phyloP scores from a whole-genome alignment of 2,113 vertebrate species.

The mouse (Mus musculus) region DNA sequence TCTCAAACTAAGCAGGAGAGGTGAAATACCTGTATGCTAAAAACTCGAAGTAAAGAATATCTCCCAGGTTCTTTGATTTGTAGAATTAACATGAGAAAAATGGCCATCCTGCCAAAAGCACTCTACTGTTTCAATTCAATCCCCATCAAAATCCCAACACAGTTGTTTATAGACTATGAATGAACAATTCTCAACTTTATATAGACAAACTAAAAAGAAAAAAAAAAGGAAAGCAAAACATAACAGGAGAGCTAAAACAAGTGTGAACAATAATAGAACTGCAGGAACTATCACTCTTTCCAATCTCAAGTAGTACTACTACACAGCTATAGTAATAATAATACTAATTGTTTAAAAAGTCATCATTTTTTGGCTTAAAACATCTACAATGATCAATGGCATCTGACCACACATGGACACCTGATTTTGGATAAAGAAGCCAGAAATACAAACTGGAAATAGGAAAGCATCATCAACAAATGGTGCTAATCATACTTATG shows the following conservation, averaged over 20 bases:
- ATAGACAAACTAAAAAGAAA: neutral
- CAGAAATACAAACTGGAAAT: neutral
- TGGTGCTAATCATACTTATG: neutral
- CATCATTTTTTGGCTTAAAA: neutral
- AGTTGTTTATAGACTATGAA: neutral
- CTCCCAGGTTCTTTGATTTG: neutral
- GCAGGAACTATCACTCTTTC: neutral
- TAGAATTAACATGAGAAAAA: neutral
- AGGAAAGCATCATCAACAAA: neutral
- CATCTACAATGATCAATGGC: neutral
- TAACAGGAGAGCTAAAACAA: neutral
- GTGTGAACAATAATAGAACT: too few species aligned
- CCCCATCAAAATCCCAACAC: neutral
- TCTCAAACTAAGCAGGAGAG: neutral
- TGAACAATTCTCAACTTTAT: neutral
- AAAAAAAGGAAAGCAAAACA: neutral
- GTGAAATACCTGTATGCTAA: neutral
- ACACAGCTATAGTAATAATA: neutral
- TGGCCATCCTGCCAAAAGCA: neutral
- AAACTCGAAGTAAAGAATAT: neutral
- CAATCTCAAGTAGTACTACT: neutral
- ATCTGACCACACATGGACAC: neutral
- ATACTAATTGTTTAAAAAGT: neutral
- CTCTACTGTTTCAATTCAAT: neutral
- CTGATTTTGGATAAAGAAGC: neutral